Conservation (phyloP, 2,797 vertebrate species). For the Dendrocincla fuliginosa region DNA sequence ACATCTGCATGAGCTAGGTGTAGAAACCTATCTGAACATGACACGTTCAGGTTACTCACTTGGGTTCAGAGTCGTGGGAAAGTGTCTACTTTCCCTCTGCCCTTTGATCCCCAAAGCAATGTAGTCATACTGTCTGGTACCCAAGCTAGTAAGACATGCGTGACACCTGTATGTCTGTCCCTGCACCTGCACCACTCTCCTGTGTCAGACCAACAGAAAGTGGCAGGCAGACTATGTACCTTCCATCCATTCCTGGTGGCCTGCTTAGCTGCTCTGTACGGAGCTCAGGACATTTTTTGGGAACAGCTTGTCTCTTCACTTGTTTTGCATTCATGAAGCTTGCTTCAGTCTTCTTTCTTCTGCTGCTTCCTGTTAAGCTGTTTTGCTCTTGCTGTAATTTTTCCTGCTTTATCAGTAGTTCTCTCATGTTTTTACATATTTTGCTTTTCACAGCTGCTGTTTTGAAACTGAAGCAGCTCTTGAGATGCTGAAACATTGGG, state of each 20-base stretch:
- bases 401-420: neutral
- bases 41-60: neutral
- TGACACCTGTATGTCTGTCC: neutral
- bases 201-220: neutral
- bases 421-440: neutral
- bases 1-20: neutral
- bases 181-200: neutral
- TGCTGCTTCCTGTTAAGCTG: neutral
- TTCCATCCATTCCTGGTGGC: neutral
- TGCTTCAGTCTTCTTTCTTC: neutral
- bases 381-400: neutral
- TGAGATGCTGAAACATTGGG: neutral
- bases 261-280: neutral
- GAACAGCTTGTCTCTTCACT: neutral
- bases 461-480: neutral
- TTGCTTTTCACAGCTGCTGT: neutral
- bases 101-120: neutral
- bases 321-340: neutral
- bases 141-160: neutral
- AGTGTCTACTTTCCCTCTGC: rapidly evolving
- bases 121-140: neutral
- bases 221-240: neutral
- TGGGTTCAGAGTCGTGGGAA: neutral
- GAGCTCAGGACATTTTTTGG: neutral
- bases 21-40: neutral